These are phyloP conservation scores for Phasia obesa DNA, from an alignment of 2,888 invertebrate species.

Conservation along the genomic window DNA sequence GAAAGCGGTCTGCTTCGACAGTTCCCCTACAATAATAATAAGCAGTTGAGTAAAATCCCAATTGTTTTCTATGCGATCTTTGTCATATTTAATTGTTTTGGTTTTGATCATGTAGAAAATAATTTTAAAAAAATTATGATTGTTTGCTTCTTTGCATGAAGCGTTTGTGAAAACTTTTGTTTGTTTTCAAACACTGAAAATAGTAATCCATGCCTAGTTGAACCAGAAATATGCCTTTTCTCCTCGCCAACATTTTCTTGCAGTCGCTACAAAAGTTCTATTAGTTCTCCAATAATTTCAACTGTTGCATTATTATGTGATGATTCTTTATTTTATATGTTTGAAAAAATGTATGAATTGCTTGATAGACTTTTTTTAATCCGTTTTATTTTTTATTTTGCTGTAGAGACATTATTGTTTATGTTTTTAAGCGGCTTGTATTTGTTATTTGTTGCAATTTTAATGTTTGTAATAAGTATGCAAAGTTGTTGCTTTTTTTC, in stretches of 20 bases:
- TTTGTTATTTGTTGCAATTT: constrained; percentile 65
- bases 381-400: neutral
- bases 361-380: constrained; percentile 1
- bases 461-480: constrained; percentile 64
- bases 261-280: constrained; percentile 20
- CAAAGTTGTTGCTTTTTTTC: constrained; percentile 26
- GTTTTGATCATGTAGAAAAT: too few species aligned
- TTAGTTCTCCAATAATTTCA: constrained; percentile 53
- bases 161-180: too few species aligned
- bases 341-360: constrained; percentile 39
- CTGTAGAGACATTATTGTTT: constrained; percentile 61
- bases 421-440: constrained; percentile 69
- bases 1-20: too few species aligned
- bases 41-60: too few species aligned
- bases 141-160: too few species aligned
- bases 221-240: constrained; percentile 5
- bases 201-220: too few species aligned
- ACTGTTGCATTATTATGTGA: constrained; percentile 64
- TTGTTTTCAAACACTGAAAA: too few species aligned
- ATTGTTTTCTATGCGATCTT: too few species aligned
- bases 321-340: constrained; percentile 54
- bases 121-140: too few species aligned
- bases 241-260: neutral
- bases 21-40: too few species aligned
- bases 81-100: too few species aligned